Conservation (phyloP, 2,888 invertebrate genomes). For the Ganaspis brasiliensis region DNA sequence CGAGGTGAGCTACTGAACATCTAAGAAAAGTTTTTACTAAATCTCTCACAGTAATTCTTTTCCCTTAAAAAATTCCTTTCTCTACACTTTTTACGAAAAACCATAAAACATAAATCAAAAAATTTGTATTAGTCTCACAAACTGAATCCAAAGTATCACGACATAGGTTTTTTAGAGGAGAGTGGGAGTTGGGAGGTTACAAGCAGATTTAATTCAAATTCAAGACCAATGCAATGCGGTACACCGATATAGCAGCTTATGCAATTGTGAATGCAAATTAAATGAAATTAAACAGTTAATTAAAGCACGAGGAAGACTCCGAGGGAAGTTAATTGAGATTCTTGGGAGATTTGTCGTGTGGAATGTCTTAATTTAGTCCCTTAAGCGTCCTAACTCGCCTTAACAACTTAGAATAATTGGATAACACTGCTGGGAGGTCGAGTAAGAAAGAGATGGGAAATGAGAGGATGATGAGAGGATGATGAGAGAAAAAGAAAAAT, state of each 20-base stretch:
- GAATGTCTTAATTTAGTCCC: slow-evolving; percentile 81
- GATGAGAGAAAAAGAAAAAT: slow-evolving; percentile 40
- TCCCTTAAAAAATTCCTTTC: too few relatives aligned
- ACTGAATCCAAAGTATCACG: not conserved
- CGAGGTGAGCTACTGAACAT: too few relatives aligned
- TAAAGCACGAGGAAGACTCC: slow-evolving; percentile 72
- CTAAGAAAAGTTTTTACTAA: too few relatives aligned
- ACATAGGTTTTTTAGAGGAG: not conserved
- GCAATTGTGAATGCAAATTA: slow-evolving; percentile 77
- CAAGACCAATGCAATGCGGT: slow-evolving; percentile 35
- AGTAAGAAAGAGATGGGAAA: slow-evolving; percentile 39
- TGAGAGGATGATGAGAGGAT: slow-evolving; percentile 35
- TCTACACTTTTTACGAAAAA: too few relatives aligned
- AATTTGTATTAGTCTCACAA: too few relatives aligned
- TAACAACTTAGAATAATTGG: slow-evolving; percentile 81
- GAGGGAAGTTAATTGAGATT: slow-evolving; percentile 80
- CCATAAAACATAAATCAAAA: too few relatives aligned
- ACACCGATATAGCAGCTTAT: slow-evolving; percentile 37
- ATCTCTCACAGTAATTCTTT: too few relatives aligned
- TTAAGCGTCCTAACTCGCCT: slow-evolving; percentile 80
- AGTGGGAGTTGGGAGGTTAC: too few relatives aligned
- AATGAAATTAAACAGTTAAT: slow-evolving; percentile 81
- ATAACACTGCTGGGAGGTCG: slow-evolving; percentile 73
- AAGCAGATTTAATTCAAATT: slow-evolving; percentile 48
- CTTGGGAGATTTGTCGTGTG: slow-evolving; percentile 81